Evolutionary conservation across 1,140 invertebrate genomes (phyloP), one percentile per base, ranked within the genome.

Genomic region (Apis dorsata): DNA sequence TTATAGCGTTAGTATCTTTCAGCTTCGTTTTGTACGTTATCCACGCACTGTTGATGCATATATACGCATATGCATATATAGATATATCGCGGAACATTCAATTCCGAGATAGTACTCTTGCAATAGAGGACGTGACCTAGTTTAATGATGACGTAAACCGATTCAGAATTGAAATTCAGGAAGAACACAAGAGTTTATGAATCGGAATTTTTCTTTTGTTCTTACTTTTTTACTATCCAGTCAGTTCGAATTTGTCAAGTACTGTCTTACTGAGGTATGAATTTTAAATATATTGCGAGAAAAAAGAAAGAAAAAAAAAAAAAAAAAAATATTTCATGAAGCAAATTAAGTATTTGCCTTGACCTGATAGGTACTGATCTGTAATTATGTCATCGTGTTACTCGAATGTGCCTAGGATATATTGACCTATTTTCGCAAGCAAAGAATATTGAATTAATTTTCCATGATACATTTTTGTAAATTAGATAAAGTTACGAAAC

Each of bases 1-100:
- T 93, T 93, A 91, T 93, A 93, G 90, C 86, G 63, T 79, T 85
- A 85, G 83, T 85, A 83, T 87, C 86, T 88, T 85, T 76, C 76
- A 65, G 80, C 87, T 87, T 88, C 71, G 76, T 88, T 88, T 88
- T 77, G 65, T 80, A 87, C 83, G 81, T 87, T 87, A 82, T 76
- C 79, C 71, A 87, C 84, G 82, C 78, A 87, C 84, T 62, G 80
- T 85, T 83, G 66, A 81, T 76, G 24, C 74, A 78, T 59, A 77
- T 57, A 66, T 69, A 34, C 17, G 15, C 34, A 53, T 53, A 51
- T 24, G 51, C 44, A 51, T 24, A 57, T 44, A 57, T 51, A n/a
- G n/a, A 73, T 82, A 24, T 73, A 87, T 80, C 63, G 55, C 63
- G 68, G 80, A 79, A 71, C 81, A 66, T 79, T 73, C 34, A 79